A percentile compares a stretch with the other conserved stretches of the same genome.
Evolutionary conservation across 2,888 invertebrate species (phyloP).

Genomic region (Siphlonurus alternatus): DNA sequence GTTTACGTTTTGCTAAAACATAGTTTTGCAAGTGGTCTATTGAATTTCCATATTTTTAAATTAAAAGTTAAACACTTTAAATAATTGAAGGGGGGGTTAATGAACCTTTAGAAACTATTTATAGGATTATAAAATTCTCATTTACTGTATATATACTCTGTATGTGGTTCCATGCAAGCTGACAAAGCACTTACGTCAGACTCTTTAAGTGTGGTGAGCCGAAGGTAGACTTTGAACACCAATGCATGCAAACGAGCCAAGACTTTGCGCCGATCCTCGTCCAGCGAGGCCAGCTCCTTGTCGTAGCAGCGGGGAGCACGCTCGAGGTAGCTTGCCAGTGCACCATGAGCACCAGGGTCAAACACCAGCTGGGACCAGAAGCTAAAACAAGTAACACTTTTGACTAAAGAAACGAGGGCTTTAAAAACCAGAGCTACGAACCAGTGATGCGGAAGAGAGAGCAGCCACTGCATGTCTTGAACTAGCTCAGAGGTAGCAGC

Average conservation of each 20-base stretch:
- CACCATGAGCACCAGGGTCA: conserved; percentile 42
- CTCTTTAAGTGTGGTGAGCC: conserved; percentile 64
- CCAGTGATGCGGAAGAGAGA: not conserved
- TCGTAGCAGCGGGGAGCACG: conserved; percentile 53
- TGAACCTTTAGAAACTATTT: no score
- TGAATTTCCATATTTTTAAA: no score
- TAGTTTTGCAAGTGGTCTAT: no score
- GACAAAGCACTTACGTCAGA: conserved; percentile 47
- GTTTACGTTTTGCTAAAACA: no score
- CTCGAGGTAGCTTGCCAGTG: conserved; percentile 54
- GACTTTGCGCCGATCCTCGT: conserved; percentile 32
- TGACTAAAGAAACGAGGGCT: not conserved
- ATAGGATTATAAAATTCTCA: no score
- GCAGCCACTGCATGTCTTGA: not conserved
- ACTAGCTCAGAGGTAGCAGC: not conserved
- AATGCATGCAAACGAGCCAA: conserved; percentile 36
- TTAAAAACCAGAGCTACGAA: not conserved
- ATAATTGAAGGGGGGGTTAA: no score
- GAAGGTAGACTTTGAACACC: conserved; percentile 52
- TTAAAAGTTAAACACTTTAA: no score
- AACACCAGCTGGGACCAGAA: conserved; percentile 37
- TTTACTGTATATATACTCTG: no score
- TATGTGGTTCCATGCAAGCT: not conserved
- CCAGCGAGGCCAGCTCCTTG: conserved; percentile 26
- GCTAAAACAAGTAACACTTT: not conserved